These are phyloP conservation scores for Ambastaia sidthimunki DNA, from an alignment of 2,797 vertebrate genomes.

Conservation along the genomic window DNA sequence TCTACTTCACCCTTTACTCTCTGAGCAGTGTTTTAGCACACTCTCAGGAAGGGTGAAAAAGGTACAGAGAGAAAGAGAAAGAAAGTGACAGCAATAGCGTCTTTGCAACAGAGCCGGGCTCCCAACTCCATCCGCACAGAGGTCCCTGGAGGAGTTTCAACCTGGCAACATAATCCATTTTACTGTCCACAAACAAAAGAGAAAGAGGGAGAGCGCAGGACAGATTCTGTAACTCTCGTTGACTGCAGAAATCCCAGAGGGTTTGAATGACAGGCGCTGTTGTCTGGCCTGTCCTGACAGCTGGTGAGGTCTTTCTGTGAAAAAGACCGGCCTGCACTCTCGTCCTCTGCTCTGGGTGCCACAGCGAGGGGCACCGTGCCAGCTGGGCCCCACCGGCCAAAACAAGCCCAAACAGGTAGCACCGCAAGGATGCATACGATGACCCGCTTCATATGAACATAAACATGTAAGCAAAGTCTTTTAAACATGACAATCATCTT, in stretches of 20 bases:
- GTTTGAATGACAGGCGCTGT: conserved; percentile 95
- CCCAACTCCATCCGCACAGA: conserved; percentile 32
- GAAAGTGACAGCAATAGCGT: conserved; percentile 54
- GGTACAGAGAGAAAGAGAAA: conserved; percentile 25
- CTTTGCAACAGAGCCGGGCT: conserved; percentile 50
- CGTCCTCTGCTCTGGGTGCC: conserved; percentile 54
- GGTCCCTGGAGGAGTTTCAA: conserved; percentile 57
- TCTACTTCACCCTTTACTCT: conserved; percentile 43
- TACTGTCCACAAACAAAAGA: conserved; percentile 57
- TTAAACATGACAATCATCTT: conserved; percentile 2
- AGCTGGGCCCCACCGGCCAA: conserved; percentile 50
- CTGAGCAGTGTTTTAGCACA: conserved; percentile 43
- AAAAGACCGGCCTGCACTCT: conserved; percentile 70
- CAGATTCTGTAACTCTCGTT: conserved; percentile 61
- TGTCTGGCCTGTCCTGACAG: conserved; percentile 92
- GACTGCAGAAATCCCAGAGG: conserved; percentile 87
- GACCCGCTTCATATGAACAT: neutral
- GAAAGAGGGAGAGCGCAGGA: conserved; percentile 50
- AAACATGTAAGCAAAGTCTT: neutral
- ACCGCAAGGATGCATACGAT: conserved; percentile 13
- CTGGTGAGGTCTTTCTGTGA: conserved; percentile 90
- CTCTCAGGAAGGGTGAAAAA: conserved; percentile 34
- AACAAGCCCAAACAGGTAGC: conserved; percentile 56
- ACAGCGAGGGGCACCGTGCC: conserved; percentile 52
- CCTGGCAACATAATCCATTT: conserved; percentile 60